A percentile compares a stretch with the other conserved stretches of the same genome.
phyloP scores from a whole-genome alignment of 2,888 invertebrate species.

The Julus scanicus region DNA sequence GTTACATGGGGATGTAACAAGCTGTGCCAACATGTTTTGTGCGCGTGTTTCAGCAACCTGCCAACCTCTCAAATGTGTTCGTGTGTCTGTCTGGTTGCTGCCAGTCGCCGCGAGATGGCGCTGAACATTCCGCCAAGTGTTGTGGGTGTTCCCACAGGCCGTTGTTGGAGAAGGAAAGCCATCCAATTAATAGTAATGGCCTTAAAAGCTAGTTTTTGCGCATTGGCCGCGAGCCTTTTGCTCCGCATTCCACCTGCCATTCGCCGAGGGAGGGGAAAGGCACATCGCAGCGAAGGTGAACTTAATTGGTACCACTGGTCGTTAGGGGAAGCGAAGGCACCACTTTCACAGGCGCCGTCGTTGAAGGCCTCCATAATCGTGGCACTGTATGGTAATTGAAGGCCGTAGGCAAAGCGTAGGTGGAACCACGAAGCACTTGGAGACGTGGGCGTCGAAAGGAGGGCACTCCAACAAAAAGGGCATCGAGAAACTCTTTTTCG shows the following conservation, averaged over 20 bases:
- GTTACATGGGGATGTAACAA: too few relatives aligned
- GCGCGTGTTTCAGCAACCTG: too few relatives aligned
- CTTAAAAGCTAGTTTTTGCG: background rate
- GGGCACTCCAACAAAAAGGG: background rate
- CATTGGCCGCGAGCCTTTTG: background rate
- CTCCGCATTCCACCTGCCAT: slow-evolving; percentile 27
- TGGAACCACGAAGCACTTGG: background rate
- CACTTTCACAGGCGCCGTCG: background rate
- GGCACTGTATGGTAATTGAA: background rate
- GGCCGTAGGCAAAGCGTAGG: background rate
- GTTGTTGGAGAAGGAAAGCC: background rate
- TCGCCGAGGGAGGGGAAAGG: background rate
- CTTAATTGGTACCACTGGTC: slow-evolving; percentile 28
- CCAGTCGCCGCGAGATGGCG: background rate
- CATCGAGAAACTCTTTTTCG: too few relatives aligned
- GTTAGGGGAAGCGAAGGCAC: background rate
- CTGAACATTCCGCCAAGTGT: background rate
- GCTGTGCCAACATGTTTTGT: too few relatives aligned
- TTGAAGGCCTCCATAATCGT: background rate
- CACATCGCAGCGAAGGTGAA: slow-evolving; percentile 22
- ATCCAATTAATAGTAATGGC: slow-evolving; percentile 35
- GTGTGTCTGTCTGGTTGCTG: background rate
- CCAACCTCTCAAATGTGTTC: too few relatives aligned
- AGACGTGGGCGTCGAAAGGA: background rate
- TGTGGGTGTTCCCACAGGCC: background rate